Percentiles rank a stretch among this genome's conserved stretches.
Evolutionary conservation across 2,888 invertebrate genomes (phyloP).

Genomic region (Hydrotaea cyrtoneurina): DNA sequence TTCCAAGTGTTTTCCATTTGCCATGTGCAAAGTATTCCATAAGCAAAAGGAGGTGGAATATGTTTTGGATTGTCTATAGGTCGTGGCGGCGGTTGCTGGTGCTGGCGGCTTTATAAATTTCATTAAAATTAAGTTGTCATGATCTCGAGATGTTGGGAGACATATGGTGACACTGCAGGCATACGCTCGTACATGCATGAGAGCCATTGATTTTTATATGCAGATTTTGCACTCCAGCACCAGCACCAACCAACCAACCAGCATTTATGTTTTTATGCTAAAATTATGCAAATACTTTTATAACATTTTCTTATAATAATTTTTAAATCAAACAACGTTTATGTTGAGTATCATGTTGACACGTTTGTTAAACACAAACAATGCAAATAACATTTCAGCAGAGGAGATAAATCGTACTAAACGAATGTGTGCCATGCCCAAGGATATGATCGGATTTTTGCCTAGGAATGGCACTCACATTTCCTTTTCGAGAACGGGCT

Average conservation of each 20-base stretch:
- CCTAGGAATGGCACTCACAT: too few relatives aligned
- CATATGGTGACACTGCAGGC: not conserved
- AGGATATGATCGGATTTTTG: not conserved
- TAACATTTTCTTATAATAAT: slow-evolving; percentile 10
- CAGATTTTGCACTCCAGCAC: not conserved
- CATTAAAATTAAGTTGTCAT: slow-evolving; percentile 65
- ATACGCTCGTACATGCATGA: not conserved
- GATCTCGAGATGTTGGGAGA: slow-evolving; percentile 17
- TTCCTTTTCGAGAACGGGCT: too few relatives aligned
- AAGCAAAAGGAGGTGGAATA: slow-evolving; percentile 29
- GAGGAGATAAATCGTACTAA: not conserved
- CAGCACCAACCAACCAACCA: not conserved
- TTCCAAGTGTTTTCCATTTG: not conserved
- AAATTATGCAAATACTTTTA: slow-evolving; percentile 21
- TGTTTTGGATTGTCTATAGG: slow-evolving; percentile 6
- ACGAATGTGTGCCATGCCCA: not conserved
- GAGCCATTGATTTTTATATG: slow-evolving; percentile 19
- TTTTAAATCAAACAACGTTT: slow-evolving; percentile 12
- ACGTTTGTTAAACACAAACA: not conserved
- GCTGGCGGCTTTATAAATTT: slow-evolving; percentile 46
- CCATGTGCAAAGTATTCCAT: slow-evolving; percentile 23
- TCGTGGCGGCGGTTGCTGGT: not conserved
- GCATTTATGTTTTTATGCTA: slow-evolving; percentile 7
- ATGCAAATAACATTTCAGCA: not conserved
- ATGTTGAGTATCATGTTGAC: slow-evolving; percentile 15